These are phyloP conservation scores for Dipodomys ordii DNA, from an alignment of 2,113 vertebrate species.

Conservation along the genomic window DNA sequence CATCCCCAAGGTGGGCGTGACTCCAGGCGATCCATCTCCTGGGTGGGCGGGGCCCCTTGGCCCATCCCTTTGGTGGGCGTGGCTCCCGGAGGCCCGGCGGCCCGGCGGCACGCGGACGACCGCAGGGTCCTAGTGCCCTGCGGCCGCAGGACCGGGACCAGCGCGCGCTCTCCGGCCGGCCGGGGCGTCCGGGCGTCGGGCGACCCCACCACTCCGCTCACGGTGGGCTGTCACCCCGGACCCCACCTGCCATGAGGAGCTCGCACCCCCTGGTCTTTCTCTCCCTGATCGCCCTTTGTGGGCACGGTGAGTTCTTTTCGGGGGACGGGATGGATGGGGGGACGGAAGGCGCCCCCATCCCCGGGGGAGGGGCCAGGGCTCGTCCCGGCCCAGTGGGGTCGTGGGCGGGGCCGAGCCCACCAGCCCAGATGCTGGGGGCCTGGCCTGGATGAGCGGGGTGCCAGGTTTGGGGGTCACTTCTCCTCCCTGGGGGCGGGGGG, in stretches of 20 bases:
- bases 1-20: too few relatives aligned
- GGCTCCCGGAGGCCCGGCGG: background rate
- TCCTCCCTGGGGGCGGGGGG: background rate
- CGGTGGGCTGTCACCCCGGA: background rate
- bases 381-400: background rate
- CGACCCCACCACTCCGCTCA: background rate
- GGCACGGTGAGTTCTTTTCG: constrained; percentile 64
- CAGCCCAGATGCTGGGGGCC: background rate
- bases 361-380: background rate
- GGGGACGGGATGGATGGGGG: background rate
- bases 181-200: too few relatives aligned
- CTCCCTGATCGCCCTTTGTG: constrained; percentile 41
- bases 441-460: background rate
- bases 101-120: background rate
- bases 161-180: background rate
- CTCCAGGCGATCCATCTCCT: too few relatives aligned
- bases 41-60: background rate
- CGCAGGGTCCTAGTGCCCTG: constrained; percentile 50
- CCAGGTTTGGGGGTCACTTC: background rate
- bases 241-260: constrained; percentile 54
- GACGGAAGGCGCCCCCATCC: background rate
- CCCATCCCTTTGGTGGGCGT: constrained; percentile 1
- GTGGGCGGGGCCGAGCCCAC: background rate
- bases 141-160: accelerated
- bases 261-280: constrained; percentile 45